A percentile compares a stretch with the other conserved stretches of the same genome.
Evolutionary conservation across 2,888 invertebrate species (phyloP).

Genomic region (Panzeria rudis): DNA sequence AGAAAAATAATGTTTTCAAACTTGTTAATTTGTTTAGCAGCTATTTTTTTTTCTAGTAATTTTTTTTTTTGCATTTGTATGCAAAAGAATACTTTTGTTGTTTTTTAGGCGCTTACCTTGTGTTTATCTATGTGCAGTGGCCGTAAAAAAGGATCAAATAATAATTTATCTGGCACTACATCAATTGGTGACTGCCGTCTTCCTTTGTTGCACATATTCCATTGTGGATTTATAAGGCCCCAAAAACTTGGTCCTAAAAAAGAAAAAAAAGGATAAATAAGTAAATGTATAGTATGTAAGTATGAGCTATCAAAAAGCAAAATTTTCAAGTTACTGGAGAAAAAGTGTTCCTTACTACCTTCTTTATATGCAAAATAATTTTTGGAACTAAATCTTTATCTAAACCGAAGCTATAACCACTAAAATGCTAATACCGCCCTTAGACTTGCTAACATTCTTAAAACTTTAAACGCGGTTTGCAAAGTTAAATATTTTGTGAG

Average conservation of each 20-base stretch:
- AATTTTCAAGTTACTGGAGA: too few species aligned
- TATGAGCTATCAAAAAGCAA: too few species aligned
- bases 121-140: slow-evolving; percentile 96
- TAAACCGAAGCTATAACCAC: too few species aligned
- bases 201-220: slow-evolving; percentile 99
- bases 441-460: too few species aligned
- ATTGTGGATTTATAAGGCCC: slow-evolving; percentile 99
- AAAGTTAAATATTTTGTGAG: too few species aligned
- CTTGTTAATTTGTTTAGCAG: slow-evolving; percentile 55
- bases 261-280: not conserved
- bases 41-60: slow-evolving; percentile 2
- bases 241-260: slow-evolving; percentile 96
- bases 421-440: too few species aligned
- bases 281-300: too few species aligned
- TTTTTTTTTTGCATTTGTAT: slow-evolving; percentile 31
- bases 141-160: slow-evolving; percentile 97
- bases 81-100: slow-evolving; percentile 8
- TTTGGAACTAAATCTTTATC: too few species aligned
- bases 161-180: slow-evolving; percentile 96
- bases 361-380: too few species aligned
- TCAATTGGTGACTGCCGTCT: slow-evolving; percentile 98
- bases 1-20: slow-evolving; percentile 17
- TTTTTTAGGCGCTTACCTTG: slow-evolving; percentile 87
- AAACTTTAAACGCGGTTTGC: too few species aligned
- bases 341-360: too few species aligned